Conservation (phyloP, 1,140 invertebrate species). For the Zaprionus tsacasi region DNA sequence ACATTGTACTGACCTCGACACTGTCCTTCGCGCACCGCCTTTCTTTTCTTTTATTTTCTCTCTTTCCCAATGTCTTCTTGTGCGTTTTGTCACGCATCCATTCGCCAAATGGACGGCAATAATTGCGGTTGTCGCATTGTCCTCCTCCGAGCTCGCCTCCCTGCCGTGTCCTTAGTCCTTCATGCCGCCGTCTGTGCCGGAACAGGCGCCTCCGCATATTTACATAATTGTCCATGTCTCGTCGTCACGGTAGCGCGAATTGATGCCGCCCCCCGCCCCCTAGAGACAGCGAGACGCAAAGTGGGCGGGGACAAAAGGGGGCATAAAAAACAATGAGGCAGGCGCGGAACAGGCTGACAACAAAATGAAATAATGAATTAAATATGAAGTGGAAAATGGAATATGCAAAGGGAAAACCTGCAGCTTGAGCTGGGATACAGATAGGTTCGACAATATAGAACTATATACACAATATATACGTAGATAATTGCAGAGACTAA, state of each 20-base stretch:
- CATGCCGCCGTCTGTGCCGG: constrained; percentile 36
- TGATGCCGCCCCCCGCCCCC: constrained; percentile 14
- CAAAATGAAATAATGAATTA: constrained; percentile 19
- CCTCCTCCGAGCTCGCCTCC: constrained; percentile 9
- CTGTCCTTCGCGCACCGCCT: constrained; percentile 57
- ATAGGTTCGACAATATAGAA: too few relatives aligned
- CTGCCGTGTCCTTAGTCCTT: constrained; percentile 16
- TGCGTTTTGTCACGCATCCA: constrained; percentile 76
- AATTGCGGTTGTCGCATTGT: constrained; percentile 76
- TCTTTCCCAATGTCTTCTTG: constrained; percentile 25
- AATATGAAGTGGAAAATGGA: constrained; percentile 25
- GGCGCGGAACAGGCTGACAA: neutral
- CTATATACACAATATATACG: too few relatives aligned
- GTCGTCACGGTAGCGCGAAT: constrained; percentile 46
- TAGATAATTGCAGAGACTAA: neutral
- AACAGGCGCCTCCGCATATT: constrained; percentile 73
- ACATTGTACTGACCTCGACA: constrained; percentile 53
- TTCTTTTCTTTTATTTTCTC: constrained; percentile 2
- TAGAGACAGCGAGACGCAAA: constrained; percentile 1
- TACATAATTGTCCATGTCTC: constrained; percentile 80
- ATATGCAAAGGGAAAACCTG: constrained; percentile 6
- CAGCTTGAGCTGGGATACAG: too few relatives aligned
- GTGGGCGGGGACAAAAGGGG: constrained; percentile 1
- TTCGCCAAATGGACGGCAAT: constrained; percentile 72
- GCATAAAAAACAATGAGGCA: constrained; percentile 3